phyloP scores from a whole-genome alignment of 1,140 invertebrate species.

The Sarcophaga bullata region DNA sequence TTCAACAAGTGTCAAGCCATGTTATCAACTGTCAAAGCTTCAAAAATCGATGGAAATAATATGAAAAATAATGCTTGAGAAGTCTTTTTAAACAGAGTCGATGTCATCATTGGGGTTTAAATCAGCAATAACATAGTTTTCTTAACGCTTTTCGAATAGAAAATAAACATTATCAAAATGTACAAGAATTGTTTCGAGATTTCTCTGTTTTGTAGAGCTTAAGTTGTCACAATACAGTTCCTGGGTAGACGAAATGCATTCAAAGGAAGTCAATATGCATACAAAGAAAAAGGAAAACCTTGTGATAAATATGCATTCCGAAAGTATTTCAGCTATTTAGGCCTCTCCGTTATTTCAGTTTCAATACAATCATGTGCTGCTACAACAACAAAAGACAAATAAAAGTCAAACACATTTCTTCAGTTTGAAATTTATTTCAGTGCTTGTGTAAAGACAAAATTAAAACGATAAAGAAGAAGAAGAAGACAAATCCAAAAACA shows the following conservation, averaged over 20 bases:
- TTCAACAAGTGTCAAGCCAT: too few species aligned
- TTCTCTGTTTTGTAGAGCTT: background rate
- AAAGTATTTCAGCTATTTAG: constrained; percentile 34
- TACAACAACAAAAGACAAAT: background rate
- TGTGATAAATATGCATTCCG: constrained; percentile 14
- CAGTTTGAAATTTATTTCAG: background rate
- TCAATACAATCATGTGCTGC: constrained; percentile 32
- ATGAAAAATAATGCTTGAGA: too few species aligned
- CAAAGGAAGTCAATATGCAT: background rate
- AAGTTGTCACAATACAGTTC: background rate
- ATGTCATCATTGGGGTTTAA: too few species aligned
- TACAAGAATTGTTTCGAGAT: too few species aligned
- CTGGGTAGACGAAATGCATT: background rate
- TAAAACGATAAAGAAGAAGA: background rate
- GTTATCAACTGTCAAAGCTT: too few species aligned
- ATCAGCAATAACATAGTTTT: too few species aligned
- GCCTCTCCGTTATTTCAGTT: constrained; percentile 37
- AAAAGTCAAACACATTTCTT: background rate
- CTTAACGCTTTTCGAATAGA: too few species aligned
- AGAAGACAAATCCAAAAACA: background rate
- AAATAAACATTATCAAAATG: too few species aligned
- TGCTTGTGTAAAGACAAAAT: background rate
- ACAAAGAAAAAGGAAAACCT: constrained; percentile 11
- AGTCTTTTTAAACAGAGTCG: too few species aligned
- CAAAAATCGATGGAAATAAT: too few species aligned